Base-by-base conservation (phyloP, 2,113 vertebrate genomes). In the Gorilla gorilla region DNA sequence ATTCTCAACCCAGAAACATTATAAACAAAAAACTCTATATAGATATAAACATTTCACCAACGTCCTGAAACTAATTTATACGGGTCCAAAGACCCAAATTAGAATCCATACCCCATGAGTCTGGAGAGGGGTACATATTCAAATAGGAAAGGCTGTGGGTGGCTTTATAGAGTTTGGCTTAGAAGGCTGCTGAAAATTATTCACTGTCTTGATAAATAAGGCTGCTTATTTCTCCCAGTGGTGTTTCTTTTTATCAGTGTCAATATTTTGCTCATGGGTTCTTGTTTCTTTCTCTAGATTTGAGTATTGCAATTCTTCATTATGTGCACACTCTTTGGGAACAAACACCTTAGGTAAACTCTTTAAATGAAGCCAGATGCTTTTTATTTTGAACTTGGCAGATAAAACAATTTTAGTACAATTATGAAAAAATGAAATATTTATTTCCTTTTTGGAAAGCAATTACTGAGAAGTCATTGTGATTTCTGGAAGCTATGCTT, bases 381-480 rank as follows among this genome's bases (percentile, higher is more conserved):
- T 79, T 97, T 94, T 96, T n/a, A 93, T 92, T 93, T 91, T 89
- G 72, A 79, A 38, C 8, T 48, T 88, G 70, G 61, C 73, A 91
- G 59, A 70, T 32, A 86, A 68, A 78, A 85, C 12, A 64, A 66
- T 82, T 93, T 93, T 96, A 79, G 73, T 55, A 89, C 11, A 93
- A 57, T 93, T 87, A 92, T 85, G 27, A 72, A 96, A 91, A 97
- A 89, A 85, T 87, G 90, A 96, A 94, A 94, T 76, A 95, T 84
- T 96, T 92, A 92, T 90, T 96, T 92, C 17, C 64, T 43, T 78
- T 94, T 88, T 76, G 68, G 27, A 88, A 68, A 38, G 59, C 40
- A 88, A 59, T 79, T 96, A 90, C 11, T 79, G 57, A 90, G n/a
- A 59, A 68, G 73, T n/a, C 87, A 87, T 12, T 45, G 17, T 90